Base-by-base conservation (phyloP, 2,113 vertebrate genomes). In the Rhodinocichla rosea region DNA sequence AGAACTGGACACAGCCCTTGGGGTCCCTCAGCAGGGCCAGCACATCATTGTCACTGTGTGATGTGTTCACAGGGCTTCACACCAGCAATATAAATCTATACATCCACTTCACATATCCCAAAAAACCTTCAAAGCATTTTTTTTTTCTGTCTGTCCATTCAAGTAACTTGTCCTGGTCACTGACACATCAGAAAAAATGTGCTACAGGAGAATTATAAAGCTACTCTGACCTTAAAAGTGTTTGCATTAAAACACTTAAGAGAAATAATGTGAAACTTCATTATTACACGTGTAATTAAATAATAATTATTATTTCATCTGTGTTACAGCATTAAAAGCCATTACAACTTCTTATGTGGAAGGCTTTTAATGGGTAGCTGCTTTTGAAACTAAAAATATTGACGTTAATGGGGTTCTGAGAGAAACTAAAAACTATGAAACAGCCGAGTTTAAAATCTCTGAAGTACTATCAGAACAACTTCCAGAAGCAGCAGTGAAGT, bases 41-140 rank as follows among this genome's bases (percentile, higher is more conserved):
- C 53, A 0, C 53, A 52, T 17, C 63, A 27, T 11, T 69, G 55
- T 18, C 20, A 27, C 17, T 32, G 17, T 52, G 35, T 50, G 33
- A 69, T 28, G 33, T 8, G 22, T 35, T 80, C 63, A 27, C 1
- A 26, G 2, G 4, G 35, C 45, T 82, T 57, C 32, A 87, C 16
- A 32, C 1, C 0, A 90, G 33, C n/a, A 69, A 55, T 6, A 13
- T 3, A 44, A 65, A 65, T 62, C 50, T 27, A 15, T 7, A 44
- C n/a, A 57, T 47, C 19, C 24, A 35, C 15, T 8, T 17, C 13
- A 33, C 0, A 0, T 40, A 82, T 11, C 30, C 50, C 19, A 52
- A 56, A 64, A 78, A 32, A 32, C 1, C 4, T 60, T 60, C 26
- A 17, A 79, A 57, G 22, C 7, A 1, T 30, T 62, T 45, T 74